Conservation (phyloP, 2,113 vertebrate genomes). For the Eclectus roratus region DNA sequence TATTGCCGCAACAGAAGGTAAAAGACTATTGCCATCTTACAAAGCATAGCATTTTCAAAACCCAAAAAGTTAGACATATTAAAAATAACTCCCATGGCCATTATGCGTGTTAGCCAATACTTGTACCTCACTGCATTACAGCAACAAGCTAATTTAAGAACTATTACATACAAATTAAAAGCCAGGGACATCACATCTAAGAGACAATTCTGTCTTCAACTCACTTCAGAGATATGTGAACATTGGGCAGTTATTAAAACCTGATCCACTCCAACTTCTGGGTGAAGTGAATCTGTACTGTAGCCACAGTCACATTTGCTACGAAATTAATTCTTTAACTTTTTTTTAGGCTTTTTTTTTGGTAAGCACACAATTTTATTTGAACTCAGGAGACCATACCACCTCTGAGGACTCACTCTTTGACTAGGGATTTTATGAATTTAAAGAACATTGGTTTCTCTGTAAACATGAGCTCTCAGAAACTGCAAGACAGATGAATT, state of each 20-base stretch:
- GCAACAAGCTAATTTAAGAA: background rate
- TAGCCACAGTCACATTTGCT: background rate
- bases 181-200: background rate
- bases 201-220: background rate
- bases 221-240: background rate
- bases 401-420: background rate
- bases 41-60: background rate
- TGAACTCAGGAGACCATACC: background rate
- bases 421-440: background rate
- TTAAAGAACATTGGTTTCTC: background rate
- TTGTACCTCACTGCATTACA: background rate
- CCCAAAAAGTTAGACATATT: background rate
- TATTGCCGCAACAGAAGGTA: background rate
- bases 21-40: background rate
- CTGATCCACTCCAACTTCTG: background rate
- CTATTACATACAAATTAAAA: background rate
- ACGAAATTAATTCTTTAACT: background rate
- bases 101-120: background rate
- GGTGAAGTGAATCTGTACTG: background rate
- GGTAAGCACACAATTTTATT: background rate
- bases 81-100: background rate
- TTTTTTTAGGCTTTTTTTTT: background rate
- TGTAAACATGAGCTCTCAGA: background rate
- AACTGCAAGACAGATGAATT: background rate
- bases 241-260: background rate